Evolutionary conservation across 1,140 invertebrate genomes (phyloP), one percentile per base, ranked within the genome.

Genomic region (Zaprionus africanus): DNA sequence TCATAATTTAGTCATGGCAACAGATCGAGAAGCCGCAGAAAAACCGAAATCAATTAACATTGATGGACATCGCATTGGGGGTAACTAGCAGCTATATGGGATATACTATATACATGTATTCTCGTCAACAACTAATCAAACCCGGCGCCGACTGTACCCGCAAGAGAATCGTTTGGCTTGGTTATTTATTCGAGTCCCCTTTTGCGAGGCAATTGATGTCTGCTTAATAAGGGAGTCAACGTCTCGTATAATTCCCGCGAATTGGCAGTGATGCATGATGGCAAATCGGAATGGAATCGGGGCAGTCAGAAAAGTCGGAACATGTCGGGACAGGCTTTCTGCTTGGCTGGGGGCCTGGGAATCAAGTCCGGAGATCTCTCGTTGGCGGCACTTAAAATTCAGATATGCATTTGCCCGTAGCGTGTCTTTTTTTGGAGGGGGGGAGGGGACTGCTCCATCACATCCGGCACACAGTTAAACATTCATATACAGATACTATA

Each of bases 151-250:
- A 90, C 85, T 87, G 84, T 84, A 90, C 84, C 59, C 63, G 4
- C 24, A 57, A 61, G 28, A 56, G 22, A 43, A 36, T 61, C 61
- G 43, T 63, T 71, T 76, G 68, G 51, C 41, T 51, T 54, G 63
- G 19, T 84, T 79, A 81, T 84, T 87, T 78, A 87, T 90, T 67
- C 36, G 74, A 57, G 57, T 88, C 88, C 74, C 78, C 78, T 73
- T 81, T 73, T 81, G 71, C 57, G 58, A 72, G 77, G 76, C 82
- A 90, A 88, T 90, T 90, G 82, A 81, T 87, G 88, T 87, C 74
- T 81, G 87, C 82, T 91, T 91, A 91, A 91, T 91, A 91, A 91
- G 88, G 88, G 51, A 91, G 51, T 82, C 74, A 91, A 91, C 77
- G 90, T 91, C 71, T 91, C 88, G 76, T 88, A 91, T 85, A 91